These are phyloP conservation scores for Sphenopsis melanotis DNA, from an alignment of 2,797 vertebrate species.

Conservation along the genomic window DNA sequence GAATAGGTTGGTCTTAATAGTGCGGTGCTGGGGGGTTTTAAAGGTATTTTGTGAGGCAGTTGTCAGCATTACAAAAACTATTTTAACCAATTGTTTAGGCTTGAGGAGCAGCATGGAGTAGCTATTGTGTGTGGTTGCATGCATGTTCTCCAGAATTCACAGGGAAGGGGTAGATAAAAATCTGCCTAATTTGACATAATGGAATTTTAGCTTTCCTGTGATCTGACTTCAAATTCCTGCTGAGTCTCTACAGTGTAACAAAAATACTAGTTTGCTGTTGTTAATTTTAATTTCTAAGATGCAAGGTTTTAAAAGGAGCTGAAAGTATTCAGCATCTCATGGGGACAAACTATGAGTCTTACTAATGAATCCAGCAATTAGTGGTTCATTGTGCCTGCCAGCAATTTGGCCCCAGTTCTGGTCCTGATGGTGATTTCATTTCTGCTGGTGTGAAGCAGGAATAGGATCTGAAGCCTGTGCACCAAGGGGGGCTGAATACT, in stretches of 20 bases:
- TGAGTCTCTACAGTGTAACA: conserved; percentile 33
- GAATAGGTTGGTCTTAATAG: conserved; percentile 34
- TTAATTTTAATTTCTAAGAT: conserved; percentile 61
- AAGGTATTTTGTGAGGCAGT: conserved; percentile 45
- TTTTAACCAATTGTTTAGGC: conserved; percentile 48
- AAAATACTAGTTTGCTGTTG: conserved; percentile 44
- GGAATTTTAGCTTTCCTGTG: conserved; percentile 44
- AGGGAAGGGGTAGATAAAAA: conserved; percentile 28
- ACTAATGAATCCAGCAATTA: conserved; percentile 66
- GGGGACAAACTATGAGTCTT: conserved; percentile 58
- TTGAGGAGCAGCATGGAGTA: conserved; percentile 15
- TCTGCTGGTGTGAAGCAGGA: conserved; percentile 45
- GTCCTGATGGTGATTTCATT: conserved; percentile 55
- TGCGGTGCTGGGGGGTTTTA: conserved; percentile 25
- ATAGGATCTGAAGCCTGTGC: conserved; percentile 17
- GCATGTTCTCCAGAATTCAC: conserved; percentile 7
- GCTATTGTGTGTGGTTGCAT: conserved; percentile 12
- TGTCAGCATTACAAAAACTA: conserved; percentile 41
- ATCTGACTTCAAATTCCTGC: conserved; percentile 48
- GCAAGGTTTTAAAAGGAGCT: conserved; percentile 40
- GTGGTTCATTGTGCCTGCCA: conserved; percentile 62
- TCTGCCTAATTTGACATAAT: conserved; percentile 51
- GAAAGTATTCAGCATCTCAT: conserved; percentile 49
- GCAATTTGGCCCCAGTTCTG: conserved; percentile 41
- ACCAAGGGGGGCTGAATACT: neutral